A percentile compares a stretch with the other conserved stretches of the same genome.
phyloP scores from a whole-genome alignment of 2,888 invertebrate genomes.

The Mimumesa dahlbomi region DNA sequence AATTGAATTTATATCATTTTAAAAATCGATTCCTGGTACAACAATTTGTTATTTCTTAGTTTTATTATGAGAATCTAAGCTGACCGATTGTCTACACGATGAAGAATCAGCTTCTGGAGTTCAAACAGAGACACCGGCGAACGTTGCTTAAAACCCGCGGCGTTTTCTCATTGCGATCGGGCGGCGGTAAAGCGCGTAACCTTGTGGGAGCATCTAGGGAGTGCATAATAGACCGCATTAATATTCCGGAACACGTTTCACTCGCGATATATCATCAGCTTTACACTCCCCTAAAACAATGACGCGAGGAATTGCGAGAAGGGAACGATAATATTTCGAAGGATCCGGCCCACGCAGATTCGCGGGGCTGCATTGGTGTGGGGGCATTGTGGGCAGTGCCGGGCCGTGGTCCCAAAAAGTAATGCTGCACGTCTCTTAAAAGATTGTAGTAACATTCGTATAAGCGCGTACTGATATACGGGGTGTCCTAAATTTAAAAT shows the following conservation, averaged over 20 bases:
- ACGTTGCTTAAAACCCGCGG: not conserved
- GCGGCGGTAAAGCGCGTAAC: conserved; percentile 28
- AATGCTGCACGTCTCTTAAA: conserved; percentile 65
- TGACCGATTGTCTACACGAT: no score
- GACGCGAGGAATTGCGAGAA: conserved; percentile 51
- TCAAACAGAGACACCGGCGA: not conserved
- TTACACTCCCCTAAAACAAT: conserved; percentile 66
- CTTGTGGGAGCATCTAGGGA: conserved; percentile 37
- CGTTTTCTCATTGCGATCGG: conserved; percentile 9
- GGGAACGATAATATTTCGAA: conserved; percentile 65
- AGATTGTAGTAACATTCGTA: conserved; percentile 59
- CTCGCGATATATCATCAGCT: conserved; percentile 64
- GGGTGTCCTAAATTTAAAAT: conserved; percentile 43
- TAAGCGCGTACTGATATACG: conserved; percentile 33
- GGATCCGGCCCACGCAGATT: conserved; percentile 60
- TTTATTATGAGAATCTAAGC: no score
- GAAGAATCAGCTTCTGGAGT: no score
- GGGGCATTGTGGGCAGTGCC: conserved; percentile 44
- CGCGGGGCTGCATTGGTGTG: conserved; percentile 15
- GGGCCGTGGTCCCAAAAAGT: conserved; percentile 61
- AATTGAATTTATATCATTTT: no score
- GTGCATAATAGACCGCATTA: conserved; percentile 60
- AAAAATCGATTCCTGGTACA: no score
- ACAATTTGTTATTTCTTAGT: no score
- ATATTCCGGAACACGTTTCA: conserved; percentile 60